phyloP scores from a whole-genome alignment of 2,113 vertebrate species.

The Cyrtonyx montezumae region DNA sequence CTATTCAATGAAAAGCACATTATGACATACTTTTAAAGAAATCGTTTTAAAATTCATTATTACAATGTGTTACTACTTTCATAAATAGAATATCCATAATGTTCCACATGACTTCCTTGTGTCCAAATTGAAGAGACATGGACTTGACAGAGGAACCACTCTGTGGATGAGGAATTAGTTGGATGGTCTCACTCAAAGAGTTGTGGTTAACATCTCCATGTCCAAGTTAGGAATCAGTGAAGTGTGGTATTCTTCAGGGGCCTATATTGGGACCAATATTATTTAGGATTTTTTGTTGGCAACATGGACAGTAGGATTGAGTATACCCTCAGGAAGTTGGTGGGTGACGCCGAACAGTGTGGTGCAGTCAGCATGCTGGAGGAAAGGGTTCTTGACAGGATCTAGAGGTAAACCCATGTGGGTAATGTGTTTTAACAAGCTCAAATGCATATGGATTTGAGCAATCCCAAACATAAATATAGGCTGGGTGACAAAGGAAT shows the following conservation, averaged over 20 bases:
- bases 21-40: background rate
- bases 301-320: background rate
- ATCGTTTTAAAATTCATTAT: background rate
- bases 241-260: background rate
- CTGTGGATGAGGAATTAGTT: background rate
- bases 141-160: background rate
- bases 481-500: background rate
- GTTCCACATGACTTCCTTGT: background rate
- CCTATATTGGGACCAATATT: background rate
- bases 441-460: background rate
- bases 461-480: background rate
- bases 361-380: background rate
- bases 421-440: background rate
- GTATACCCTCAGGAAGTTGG: background rate
- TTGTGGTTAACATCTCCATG: background rate
- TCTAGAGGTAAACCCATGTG: background rate
- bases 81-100: background rate
- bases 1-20: background rate
- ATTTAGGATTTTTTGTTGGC: background rate
- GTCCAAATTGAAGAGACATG: background rate
- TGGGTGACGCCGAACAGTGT: background rate
- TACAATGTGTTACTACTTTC: background rate
- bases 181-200: background rate
- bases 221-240: background rate
- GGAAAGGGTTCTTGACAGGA: background rate